A percentile compares a stretch with the other conserved stretches of the same genome.
These are phyloP conservation scores for Synergus gifuensis DNA, from an alignment of 2,888 invertebrate species.

Conservation along the genomic window DNA sequence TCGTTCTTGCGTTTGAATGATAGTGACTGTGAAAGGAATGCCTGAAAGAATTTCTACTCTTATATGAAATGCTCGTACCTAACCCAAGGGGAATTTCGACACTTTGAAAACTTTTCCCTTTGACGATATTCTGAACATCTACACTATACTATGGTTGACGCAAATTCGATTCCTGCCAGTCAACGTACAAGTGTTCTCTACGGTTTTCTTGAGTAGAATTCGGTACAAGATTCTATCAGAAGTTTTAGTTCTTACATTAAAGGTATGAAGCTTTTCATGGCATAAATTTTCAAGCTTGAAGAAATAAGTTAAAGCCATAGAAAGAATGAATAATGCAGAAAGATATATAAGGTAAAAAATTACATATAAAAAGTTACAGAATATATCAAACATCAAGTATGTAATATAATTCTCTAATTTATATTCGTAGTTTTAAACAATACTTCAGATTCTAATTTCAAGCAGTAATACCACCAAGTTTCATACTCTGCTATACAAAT, in stretches of 20 bases:
- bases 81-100: constrained; percentile 37
- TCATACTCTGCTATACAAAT: not conserved
- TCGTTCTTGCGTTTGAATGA: not conserved
- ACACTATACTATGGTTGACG: constrained; percentile 22
- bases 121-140: constrained; percentile 22
- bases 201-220: constrained; percentile 13
- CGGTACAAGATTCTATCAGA: constrained; percentile 13
- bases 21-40: constrained; percentile 14
- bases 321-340: not conserved
- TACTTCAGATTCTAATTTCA: not conserved
- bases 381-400: not conserved
- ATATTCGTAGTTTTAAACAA: not conserved
- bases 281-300: not conserved
- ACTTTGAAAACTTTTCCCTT: constrained; percentile 36
- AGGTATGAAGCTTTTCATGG: not conserved
- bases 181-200: constrained; percentile 21
- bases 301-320: not conserved
- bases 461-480: not conserved
- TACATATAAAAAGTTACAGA: not conserved
- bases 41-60: constrained; percentile 6
- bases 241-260: not conserved
- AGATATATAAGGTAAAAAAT: not conserved
- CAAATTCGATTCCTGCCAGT: constrained; percentile 32
- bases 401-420: too few species aligned
- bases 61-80: constrained; percentile 13